A percentile compares a stretch with the other conserved stretches of the same genome.
Evolutionary conservation across 2,113 vertebrate species (phyloP).

Genomic region (Bubalus kerabau): DNA sequence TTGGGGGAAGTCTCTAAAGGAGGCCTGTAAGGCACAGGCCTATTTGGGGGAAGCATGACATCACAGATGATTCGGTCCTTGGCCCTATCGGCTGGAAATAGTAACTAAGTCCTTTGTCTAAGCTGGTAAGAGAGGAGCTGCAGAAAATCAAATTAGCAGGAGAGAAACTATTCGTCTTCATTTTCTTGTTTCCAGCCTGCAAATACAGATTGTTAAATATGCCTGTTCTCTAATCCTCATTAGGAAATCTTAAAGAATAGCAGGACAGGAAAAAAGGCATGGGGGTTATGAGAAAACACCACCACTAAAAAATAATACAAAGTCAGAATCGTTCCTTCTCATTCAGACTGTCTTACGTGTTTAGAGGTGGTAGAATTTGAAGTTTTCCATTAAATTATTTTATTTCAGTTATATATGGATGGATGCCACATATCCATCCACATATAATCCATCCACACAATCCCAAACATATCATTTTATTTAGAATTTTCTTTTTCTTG

Average conservation of each 20-base stretch:
- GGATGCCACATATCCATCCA: background rate
- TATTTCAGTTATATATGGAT: background rate
- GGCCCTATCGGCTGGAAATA: constrained; percentile 28
- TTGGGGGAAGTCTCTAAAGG: background rate
- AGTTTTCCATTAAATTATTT: constrained; percentile 3
- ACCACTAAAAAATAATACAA: background rate
- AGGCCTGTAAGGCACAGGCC: background rate
- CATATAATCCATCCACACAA: background rate
- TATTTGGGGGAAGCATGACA: background rate
- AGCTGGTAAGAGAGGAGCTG: background rate
- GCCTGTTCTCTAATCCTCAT: constrained; percentile 38
- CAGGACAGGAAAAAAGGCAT: background rate
- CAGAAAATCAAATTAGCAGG: constrained; percentile 59
- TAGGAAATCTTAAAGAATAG: constrained; percentile 51
- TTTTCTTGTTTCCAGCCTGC: constrained; percentile 61
- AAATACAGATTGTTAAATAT: constrained; percentile 50
- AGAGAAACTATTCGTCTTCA: constrained; percentile 62
- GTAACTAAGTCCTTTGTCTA: constrained; percentile 19
- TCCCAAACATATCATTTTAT: background rate
- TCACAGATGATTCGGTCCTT: background rate
- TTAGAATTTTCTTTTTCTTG: constrained; percentile 3
- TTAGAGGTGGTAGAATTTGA: background rate
- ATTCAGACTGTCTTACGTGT: background rate
- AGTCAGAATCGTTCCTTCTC: background rate
- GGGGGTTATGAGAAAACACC: background rate